phyloP scores from a whole-genome alignment of 1,140 invertebrate genomes.

The Drosophila santomea region DNA sequence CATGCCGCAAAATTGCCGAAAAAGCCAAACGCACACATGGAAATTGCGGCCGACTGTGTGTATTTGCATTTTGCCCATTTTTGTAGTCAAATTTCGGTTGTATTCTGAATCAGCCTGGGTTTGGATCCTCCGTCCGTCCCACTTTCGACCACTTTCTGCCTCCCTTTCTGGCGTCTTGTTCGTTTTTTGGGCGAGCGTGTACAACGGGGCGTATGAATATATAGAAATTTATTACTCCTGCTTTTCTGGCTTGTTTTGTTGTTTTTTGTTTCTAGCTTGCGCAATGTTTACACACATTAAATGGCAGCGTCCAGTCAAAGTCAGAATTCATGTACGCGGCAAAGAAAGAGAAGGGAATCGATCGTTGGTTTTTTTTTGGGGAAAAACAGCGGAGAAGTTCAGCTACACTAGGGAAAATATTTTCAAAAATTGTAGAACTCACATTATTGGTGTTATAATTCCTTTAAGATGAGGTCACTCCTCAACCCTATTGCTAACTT shows the following conservation, averaged over 20 bases:
- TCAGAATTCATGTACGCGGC: constrained; percentile 73
- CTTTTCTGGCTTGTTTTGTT: constrained; percentile 42
- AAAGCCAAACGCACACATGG: constrained; percentile 60
- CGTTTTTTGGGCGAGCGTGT: constrained; percentile 27
- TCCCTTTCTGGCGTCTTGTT: constrained; percentile 31
- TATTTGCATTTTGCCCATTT: constrained; percentile 81
- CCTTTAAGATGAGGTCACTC: too few relatives aligned
- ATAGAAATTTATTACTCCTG: constrained; percentile 52
- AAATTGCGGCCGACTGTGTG: constrained; percentile 40
- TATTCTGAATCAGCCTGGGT: constrained; percentile 66
- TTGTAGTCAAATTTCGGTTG: constrained; percentile 77
- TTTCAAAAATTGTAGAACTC: too few relatives aligned
- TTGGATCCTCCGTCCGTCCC: constrained; percentile 9
- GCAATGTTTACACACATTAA: constrained; percentile 76
- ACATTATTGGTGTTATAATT: too few relatives aligned
- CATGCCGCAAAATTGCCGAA: constrained; percentile 80
- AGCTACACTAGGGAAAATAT: background rate
- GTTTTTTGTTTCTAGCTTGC: constrained; percentile 69
- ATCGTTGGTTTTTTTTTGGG: constrained; percentile 4
- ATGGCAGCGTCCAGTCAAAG: constrained; percentile 68
- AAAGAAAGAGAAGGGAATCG: constrained; percentile 26
- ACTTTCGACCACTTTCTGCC: constrained; percentile 3
- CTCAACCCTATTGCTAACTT: too few relatives aligned
- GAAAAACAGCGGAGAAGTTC: constrained; percentile 6
- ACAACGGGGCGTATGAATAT: constrained; percentile 79